phyloP scores from a whole-genome alignment of 1,140 invertebrate genomes.

The Anastrepha obliqua region DNA sequence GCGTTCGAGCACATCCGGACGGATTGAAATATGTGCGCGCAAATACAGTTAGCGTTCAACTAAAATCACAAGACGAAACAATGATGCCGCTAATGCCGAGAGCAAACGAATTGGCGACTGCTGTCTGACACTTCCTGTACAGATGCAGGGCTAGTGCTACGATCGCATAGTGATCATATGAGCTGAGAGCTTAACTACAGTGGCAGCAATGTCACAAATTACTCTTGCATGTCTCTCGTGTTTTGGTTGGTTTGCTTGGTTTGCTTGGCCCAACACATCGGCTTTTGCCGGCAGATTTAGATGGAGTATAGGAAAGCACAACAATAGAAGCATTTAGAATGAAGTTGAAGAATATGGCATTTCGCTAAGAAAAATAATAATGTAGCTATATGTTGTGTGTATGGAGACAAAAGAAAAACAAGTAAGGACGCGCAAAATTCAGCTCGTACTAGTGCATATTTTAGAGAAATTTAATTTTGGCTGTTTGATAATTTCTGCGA shows the following conservation, averaged over 20 bases:
- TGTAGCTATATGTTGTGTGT: too few relatives aligned
- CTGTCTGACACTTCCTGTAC: conserved; percentile 14
- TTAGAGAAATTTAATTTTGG: too few relatives aligned
- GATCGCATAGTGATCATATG: neutral
- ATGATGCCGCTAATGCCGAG: conserved; percentile 1
- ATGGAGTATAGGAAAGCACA: neutral
- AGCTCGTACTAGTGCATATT: too few relatives aligned
- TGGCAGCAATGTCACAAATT: neutral
- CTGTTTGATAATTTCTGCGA: too few relatives aligned
- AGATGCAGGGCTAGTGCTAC: neutral
- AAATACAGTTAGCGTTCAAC: conserved; percentile 46
- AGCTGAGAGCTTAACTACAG: neutral
- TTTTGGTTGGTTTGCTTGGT: neutral
- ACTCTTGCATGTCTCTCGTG: neutral
- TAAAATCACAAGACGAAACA: neutral
- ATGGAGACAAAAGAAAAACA: too few relatives aligned
- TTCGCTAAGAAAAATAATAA: too few relatives aligned
- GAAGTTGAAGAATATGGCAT: too few relatives aligned
- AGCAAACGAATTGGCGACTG: neutral
- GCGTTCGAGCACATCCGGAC: conserved; percentile 37
- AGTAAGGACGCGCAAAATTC: too few relatives aligned
- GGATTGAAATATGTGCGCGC: conserved; percentile 27
- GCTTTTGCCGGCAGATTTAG: neutral
- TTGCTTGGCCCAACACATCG: neutral
- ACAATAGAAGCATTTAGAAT: too few relatives aligned